Base-by-base conservation (phyloP, 2,888 invertebrate species). In the Marronus borbonicus region DNA sequence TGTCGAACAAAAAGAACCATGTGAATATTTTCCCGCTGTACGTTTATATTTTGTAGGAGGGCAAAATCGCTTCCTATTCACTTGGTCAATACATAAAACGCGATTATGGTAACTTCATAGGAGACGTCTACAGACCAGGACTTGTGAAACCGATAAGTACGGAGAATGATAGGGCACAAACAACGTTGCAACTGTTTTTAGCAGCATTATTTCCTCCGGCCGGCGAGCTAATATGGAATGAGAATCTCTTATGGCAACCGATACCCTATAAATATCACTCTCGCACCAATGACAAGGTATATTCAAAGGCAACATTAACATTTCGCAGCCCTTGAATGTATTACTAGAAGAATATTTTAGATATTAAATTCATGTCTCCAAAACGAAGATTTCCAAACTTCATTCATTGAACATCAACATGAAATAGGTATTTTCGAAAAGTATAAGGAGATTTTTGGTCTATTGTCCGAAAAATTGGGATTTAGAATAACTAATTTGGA, bases 191-290 rank as follows among this genome's bases (percentile, higher is more conserved):
- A 39, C 36, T 66, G 12, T 49, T 76, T 44, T 20, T 76, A 58
- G 76, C 76, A 12, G 66, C 36, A 10, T 39, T 76, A 52, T 76
- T 52, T 58, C 65, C 65, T 5, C 76, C 76, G 17, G 17, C 8
- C 31, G 66, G 44, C 7, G 52, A 50, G 3, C 20, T 65, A 66
- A 55, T 52, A 28, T 76, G 76, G 76, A 76, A 76, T 20, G 52
- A 55, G 12, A 12, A 76, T 36, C 39, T 76, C 12, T 7, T 14
- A 10, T 76, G 76, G 76, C 76, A 76, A 55, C 76, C 76, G 3
- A 66, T 76, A 28, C 76, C 66, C 0, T 76, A 68, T 39, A 52
- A 49, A n/a, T 76, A 65, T n/a, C n/a, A 52, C 10, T 7, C n/a
- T 8, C 20, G 12, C 12, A 14, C 31, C 1, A 44, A 10, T 50